Conservation (phyloP, 1,140 invertebrate genomes). For the Pygmarrhopalites habei region DNA sequence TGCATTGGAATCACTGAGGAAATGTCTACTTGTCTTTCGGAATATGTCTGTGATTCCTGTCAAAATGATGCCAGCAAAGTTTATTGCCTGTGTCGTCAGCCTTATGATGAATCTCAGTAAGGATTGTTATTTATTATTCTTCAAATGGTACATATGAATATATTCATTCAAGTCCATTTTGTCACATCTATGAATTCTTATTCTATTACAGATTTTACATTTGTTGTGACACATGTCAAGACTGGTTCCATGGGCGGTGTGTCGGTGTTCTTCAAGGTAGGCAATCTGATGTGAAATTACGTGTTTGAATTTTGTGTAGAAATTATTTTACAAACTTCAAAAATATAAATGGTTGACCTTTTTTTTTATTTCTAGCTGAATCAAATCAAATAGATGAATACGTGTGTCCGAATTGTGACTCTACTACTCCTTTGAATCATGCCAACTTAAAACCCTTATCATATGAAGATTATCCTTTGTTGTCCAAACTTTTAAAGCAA, state of each 20-base stretch:
- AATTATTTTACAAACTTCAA: no score
- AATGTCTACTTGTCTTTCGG: constrained; percentile 81
- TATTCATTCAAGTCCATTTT: no score
- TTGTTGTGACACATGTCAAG: constrained; percentile 94
- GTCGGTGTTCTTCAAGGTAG: constrained; percentile 91
- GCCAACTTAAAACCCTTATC: constrained; percentile 82
- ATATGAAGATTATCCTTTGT: constrained; percentile 69
- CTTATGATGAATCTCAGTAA: constrained; percentile 95
- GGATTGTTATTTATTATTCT: constrained; percentile 44
- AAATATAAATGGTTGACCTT: no score
- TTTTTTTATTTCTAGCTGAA: no score
- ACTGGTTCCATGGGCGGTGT: constrained; percentile 98
- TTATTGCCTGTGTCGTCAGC: constrained; percentile 91
- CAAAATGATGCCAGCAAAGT: constrained; percentile 46
- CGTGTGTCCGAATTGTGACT: constrained; percentile 89
- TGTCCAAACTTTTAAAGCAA: constrained; percentile 79
- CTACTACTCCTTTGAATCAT: constrained; percentile 76
- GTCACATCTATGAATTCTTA: no score
- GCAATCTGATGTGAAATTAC: no score
- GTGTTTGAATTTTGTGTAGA: no score
- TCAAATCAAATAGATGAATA: constrained; percentile 93
- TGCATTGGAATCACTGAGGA: constrained; percentile 92
- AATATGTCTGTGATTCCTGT: constrained; percentile 83
- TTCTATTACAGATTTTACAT: constrained; percentile 73
- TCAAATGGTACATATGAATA: no score